Evolutionary conservation across 2,888 invertebrate species (phyloP).

Genomic region (Drosophila austrosaltans): DNA sequence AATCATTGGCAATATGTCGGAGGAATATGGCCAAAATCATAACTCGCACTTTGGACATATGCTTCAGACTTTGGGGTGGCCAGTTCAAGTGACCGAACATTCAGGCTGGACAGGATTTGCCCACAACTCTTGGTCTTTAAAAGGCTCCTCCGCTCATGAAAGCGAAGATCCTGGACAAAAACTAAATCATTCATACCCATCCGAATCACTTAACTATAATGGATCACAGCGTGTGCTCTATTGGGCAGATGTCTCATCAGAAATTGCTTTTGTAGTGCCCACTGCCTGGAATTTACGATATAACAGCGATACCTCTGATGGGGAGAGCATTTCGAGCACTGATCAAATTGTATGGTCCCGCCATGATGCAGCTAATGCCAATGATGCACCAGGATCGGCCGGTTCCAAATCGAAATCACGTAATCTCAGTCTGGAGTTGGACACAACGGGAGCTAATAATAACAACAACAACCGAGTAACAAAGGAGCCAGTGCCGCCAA

Average conservation of each 20-base stretch:
- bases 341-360: slow-evolving; percentile 76
- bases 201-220: slow-evolving; percentile 89
- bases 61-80: slow-evolving; percentile 92
- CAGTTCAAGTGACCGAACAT: slow-evolving; percentile 92
- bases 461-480: slow-evolving; percentile 63
- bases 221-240: slow-evolving; percentile 94
- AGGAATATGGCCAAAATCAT: slow-evolving; percentile 71
- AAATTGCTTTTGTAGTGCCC: slow-evolving; percentile 97
- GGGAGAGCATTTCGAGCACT: slow-evolving; percentile 51
- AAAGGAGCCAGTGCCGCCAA: slow-evolving; percentile 86
- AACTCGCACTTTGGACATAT: slow-evolving; percentile 86
- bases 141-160: slow-evolving; percentile 50
- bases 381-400: neutral
- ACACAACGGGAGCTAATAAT: slow-evolving; percentile 78
- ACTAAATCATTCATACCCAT: slow-evolving; percentile 9
- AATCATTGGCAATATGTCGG: slow-evolving; percentile 86
- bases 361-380: slow-evolving; percentile 42
- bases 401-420: slow-evolving; percentile 84
- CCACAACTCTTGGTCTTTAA: slow-evolving; percentile 91
- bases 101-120: slow-evolving; percentile 97
- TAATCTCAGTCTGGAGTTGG: slow-evolving; percentile 88
- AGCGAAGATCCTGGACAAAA: slow-evolving; percentile 24
- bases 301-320: slow-evolving; percentile 80
- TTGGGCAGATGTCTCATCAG: slow-evolving; percentile 97
- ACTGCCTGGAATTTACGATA: slow-evolving; percentile 84